phyloP scores from a whole-genome alignment of 1,140 invertebrate species.

The Drosophila gunungcola region DNA sequence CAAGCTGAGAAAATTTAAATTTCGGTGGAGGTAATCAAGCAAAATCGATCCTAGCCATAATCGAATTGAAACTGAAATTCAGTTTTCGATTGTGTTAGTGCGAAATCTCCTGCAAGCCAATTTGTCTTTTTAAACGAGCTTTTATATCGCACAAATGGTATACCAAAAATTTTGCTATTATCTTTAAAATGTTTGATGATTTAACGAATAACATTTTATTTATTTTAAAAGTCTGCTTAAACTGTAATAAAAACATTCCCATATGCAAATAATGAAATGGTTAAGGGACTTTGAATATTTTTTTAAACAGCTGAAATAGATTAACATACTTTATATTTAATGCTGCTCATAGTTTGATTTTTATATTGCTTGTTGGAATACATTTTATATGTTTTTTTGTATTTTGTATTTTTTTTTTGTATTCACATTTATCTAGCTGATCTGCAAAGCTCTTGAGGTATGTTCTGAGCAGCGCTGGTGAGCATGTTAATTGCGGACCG shows the following conservation, averaged over 20 bases:
- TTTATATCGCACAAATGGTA: too few species aligned
- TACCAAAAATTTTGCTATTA: too few species aligned
- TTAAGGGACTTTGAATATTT: too few species aligned
- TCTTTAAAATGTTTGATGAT: too few species aligned
- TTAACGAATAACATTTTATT: too few species aligned
- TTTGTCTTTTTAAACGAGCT: neutral
- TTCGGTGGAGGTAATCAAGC: conserved; percentile 15
- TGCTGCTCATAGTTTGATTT: too few species aligned
- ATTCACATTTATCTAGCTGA: neutral
- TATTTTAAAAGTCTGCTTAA: too few species aligned
- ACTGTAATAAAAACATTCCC: too few species aligned
- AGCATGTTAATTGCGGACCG: conserved; percentile 57
- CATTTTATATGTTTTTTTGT: neutral
- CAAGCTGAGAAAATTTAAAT: conserved; percentile 20
- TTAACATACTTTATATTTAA: too few species aligned
- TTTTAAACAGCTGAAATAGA: too few species aligned
- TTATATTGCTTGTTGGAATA: neutral
- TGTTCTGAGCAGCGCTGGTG: conserved; percentile 13
- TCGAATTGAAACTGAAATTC: conserved; percentile 7
- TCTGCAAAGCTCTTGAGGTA: neutral
- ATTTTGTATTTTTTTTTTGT: neutral
- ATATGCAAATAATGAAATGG: too few species aligned
- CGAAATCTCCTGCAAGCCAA: neutral
- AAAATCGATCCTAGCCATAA: conserved; percentile 13
- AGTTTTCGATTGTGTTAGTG: neutral